Percentiles rank a stretch among this genome's conserved stretches.
Conservation (phyloP, 2,113 vertebrate genomes). For the Phaethornis superciliosus region DNA sequence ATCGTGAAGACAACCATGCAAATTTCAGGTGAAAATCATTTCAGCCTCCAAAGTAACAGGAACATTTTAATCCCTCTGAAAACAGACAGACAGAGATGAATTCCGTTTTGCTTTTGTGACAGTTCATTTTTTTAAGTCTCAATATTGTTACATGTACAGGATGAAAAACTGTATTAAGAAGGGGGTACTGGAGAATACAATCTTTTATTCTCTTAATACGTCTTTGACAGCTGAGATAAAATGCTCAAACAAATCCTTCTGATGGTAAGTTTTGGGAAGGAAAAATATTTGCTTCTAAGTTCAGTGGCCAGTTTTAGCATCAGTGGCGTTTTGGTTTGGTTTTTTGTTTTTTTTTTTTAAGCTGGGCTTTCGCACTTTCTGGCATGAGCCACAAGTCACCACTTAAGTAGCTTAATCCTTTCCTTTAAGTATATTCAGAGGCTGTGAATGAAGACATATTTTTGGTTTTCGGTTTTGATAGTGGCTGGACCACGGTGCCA, state of each 20-base stretch:
- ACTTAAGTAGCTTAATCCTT: not conserved
- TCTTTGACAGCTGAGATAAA: conserved; percentile 22
- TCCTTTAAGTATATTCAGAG: too few species aligned
- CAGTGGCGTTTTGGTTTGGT: not conserved
- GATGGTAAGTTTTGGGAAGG: not conserved
- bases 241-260: not conserved
- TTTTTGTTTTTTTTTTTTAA: too few species aligned
- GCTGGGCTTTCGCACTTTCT: not conserved
- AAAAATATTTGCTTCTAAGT: not conserved
- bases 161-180: conserved; percentile 58
- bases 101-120: conserved; percentile 40
- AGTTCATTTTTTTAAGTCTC: conserved; percentile 52
- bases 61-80: not conserved
- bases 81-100: conserved; percentile 19
- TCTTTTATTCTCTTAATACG: conserved; percentile 29
- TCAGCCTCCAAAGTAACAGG: not conserved
- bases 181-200: not conserved
- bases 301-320: not conserved
- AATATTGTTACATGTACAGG: conserved; percentile 4
- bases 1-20: not conserved
- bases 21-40: conserved; percentile 12
- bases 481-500: not conserved
- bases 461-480: accelerated
- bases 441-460: not conserved
- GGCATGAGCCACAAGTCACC: not conserved